Conservation (phyloP, 2,888 invertebrate genomes). For the Aspidapion aeneum region DNA sequence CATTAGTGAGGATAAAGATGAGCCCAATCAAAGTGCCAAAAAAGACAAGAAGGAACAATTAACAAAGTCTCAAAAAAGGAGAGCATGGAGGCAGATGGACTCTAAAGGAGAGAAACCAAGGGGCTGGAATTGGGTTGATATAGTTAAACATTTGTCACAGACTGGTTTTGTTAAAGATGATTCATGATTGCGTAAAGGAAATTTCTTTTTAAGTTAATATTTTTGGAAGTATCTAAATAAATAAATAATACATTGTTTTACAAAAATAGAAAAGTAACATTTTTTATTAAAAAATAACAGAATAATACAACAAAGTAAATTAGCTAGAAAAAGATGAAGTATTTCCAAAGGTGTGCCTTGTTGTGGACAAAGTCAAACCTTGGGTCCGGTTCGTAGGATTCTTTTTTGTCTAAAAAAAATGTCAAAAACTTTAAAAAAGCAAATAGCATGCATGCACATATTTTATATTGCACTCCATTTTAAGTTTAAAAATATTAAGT, state of each 20-base stretch:
- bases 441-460: too few relatives aligned
- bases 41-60: slow-evolving; percentile 78
- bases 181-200: too few relatives aligned
- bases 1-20: slow-evolving; percentile 37
- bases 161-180: slow-evolving; percentile 48
- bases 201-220: too few relatives aligned
- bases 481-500: too few relatives aligned
- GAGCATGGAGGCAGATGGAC: slow-evolving; percentile 83
- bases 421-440: too few relatives aligned
- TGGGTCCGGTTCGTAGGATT: too few relatives aligned
- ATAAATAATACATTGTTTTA: too few relatives aligned
- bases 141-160: slow-evolving; percentile 93
- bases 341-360: neutral
- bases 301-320: too few relatives aligned
- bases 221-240: too few relatives aligned
- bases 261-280: too few relatives aligned
- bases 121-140: slow-evolving; percentile 94
- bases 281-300: neutral
- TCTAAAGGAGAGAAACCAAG: slow-evolving; percentile 76
- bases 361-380: neutral
- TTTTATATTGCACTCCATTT: too few relatives aligned
- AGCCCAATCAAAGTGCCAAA: slow-evolving; percentile 51
- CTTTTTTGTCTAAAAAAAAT: too few relatives aligned
- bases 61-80: slow-evolving; percentile 88
- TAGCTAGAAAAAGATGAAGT: neutral